phyloP scores from a whole-genome alignment of 1,140 invertebrate species.

The Drosophila auraria region DNA sequence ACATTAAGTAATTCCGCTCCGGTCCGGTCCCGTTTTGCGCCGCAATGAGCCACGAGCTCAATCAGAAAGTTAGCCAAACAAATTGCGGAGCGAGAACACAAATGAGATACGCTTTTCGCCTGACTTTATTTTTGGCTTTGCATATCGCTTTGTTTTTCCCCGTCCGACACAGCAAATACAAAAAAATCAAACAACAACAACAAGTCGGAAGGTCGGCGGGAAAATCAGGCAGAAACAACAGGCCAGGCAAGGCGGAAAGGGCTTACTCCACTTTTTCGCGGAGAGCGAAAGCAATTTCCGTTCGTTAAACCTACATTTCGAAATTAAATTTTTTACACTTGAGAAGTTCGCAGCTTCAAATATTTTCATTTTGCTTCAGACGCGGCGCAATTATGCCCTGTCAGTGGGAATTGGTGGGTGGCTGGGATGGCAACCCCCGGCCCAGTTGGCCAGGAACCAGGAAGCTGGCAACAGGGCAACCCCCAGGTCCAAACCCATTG shows the following conservation, averaged over 20 bases:
- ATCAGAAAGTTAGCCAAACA: constrained; percentile 81
- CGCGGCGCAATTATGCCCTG: constrained; percentile 67
- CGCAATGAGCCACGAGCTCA: constrained; percentile 66
- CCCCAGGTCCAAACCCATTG: constrained; percentile 20
- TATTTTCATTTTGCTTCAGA: constrained; percentile 76
- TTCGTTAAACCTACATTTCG: constrained; percentile 83
- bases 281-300: constrained; percentile 80
- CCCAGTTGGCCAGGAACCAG: constrained; percentile 22
- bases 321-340: constrained; percentile 84
- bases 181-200: constrained; percentile 4
- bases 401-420: constrained; percentile 19
- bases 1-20: constrained; percentile 75
- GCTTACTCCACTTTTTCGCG: constrained; percentile 63
- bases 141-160: constrained; percentile 29
- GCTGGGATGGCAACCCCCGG: constrained; percentile 37
- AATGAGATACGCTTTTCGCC: constrained; percentile 51
- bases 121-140: constrained; percentile 51
- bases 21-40: constrained; percentile 53
- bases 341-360: constrained; percentile 78
- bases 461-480: constrained; percentile 34
- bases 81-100: constrained; percentile 68
- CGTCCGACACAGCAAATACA: constrained; percentile 6
- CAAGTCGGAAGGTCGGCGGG: constrained; percentile 17
- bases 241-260: constrained; percentile 43
- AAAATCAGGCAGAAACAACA: constrained; percentile 46